phyloP scores from a whole-genome alignment of 2,797 vertebrate species.

The Alouatta caraya region DNA sequence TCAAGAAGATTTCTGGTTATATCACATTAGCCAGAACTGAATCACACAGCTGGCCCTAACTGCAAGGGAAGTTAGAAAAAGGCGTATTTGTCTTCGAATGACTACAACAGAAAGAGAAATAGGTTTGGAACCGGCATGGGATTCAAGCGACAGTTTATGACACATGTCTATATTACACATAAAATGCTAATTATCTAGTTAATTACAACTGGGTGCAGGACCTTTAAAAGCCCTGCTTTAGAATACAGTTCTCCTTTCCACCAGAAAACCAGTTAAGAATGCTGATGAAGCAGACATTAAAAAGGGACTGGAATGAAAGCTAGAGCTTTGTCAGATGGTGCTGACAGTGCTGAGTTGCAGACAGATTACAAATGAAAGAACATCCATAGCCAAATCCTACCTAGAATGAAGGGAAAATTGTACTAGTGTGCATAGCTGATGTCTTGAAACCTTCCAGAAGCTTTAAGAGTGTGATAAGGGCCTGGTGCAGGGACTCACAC shows the following conservation, averaged over 20 bases:
- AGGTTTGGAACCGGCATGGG: background rate
- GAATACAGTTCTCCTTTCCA: slow-evolving; percentile 24
- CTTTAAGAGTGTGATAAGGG: background rate
- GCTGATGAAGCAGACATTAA: slow-evolving; percentile 5
- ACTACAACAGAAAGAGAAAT: background rate
- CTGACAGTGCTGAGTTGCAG: background rate
- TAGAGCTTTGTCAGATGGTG: background rate
- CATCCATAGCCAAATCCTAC: background rate
- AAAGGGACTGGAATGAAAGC: background rate
- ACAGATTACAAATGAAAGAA: background rate
- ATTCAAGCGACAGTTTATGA: slow-evolving; percentile 20
- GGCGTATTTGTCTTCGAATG: background rate
- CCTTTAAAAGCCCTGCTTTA: background rate
- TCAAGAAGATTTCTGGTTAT: background rate
- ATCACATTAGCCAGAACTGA: background rate
- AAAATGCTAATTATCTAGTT: background rate
- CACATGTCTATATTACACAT: background rate
- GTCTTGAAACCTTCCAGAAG: background rate
- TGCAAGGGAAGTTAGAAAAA: background rate
- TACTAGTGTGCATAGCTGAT: background rate
- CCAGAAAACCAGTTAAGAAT: background rate
- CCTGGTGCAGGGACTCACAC: background rate
- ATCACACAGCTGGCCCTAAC: background rate
- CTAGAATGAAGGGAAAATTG: background rate
- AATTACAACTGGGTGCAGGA: background rate